Conservation (phyloP, 2,113 vertebrate species). For the Crotalus viridis region DNA sequence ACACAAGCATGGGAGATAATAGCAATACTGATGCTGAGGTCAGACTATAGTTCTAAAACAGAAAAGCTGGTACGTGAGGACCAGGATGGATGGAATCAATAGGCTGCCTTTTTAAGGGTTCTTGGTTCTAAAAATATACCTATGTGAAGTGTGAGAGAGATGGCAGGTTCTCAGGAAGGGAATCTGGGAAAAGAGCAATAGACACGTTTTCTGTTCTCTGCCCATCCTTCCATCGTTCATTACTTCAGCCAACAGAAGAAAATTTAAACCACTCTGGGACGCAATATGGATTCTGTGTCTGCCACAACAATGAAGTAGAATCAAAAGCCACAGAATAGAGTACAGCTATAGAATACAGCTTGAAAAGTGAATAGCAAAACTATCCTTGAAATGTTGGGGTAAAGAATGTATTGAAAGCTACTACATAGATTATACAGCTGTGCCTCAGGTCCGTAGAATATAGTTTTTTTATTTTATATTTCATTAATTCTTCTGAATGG, state of each 20-base stretch:
- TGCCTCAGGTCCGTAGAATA: not conserved
- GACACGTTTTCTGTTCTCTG: not conserved
- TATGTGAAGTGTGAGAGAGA: conserved; percentile 45
- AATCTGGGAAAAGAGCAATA: conserved; percentile 15
- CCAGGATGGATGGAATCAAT: conserved; percentile 69
- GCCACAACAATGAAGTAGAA: not conserved
- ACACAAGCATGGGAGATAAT: conserved; percentile 44
- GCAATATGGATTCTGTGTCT: not conserved
- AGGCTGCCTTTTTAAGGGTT: conserved; percentile 59
- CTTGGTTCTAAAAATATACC: conserved; percentile 69
- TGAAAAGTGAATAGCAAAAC: not conserved
- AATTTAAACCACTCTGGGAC: not conserved
- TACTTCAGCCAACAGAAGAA: not conserved
- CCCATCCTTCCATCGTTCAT: not conserved
- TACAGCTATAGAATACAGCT: not conserved
- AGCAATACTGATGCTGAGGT: conserved; percentile 53
- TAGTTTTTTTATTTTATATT: not conserved
- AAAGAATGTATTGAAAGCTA: not conserved
- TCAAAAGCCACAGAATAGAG: not conserved
- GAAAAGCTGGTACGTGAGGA: conserved; percentile 56
- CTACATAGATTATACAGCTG: not conserved
- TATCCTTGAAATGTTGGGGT: not conserved
- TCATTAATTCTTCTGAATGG: not conserved
- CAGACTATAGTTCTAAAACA: conserved; percentile 61
- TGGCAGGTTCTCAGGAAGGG: conserved; percentile 42